Evolutionary conservation across 2,888 invertebrate genomes (phyloP).

Genomic region (Epistrophe eligans): DNA sequence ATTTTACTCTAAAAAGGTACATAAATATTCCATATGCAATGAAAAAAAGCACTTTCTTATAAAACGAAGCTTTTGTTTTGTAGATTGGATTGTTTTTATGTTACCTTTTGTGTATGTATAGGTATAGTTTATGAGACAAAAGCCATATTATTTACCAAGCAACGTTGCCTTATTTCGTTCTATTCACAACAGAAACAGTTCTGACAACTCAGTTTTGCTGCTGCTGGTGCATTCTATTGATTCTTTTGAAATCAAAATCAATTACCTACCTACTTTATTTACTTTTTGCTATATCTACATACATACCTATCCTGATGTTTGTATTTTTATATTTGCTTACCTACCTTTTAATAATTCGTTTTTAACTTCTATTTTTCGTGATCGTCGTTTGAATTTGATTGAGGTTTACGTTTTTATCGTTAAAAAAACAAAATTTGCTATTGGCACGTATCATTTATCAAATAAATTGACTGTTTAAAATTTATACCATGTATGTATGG

Average conservation of each 20-base stretch:
- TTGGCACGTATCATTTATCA: constrained; percentile 65
- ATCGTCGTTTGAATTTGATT: constrained; percentile 7
- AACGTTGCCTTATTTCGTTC: constrained; percentile 62
- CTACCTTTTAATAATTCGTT: neutral
- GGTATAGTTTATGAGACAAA: neutral
- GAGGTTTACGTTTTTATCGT: constrained; percentile 62
- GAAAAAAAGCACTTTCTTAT: constrained; percentile 47
- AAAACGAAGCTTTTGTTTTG: constrained; percentile 48
- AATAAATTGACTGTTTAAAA: neutral
- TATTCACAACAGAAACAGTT: constrained; percentile 66
- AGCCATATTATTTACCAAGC: neutral
- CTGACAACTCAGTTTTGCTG: constrained; percentile 2
- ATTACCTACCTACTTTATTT: too few species aligned
- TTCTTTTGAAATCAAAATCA: neutral
- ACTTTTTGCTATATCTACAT: too few species aligned
- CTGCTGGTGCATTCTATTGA: constrained; percentile 15
- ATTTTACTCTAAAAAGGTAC: neutral
- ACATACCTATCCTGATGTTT: neutral
- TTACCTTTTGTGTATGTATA: constrained; percentile 5
- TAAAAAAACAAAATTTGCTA: constrained; percentile 58
- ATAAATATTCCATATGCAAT: constrained; percentile 7
- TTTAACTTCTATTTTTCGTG: constrained; percentile 33
- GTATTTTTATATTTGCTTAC: neutral
- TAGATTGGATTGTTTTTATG: too few species aligned
- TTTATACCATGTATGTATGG: constrained; percentile 19